Percentiles rank a stretch among this genome's conserved stretches.
Conservation (phyloP, 1,140 invertebrate genomes). For the Teleopsis dalmanni region DNA sequence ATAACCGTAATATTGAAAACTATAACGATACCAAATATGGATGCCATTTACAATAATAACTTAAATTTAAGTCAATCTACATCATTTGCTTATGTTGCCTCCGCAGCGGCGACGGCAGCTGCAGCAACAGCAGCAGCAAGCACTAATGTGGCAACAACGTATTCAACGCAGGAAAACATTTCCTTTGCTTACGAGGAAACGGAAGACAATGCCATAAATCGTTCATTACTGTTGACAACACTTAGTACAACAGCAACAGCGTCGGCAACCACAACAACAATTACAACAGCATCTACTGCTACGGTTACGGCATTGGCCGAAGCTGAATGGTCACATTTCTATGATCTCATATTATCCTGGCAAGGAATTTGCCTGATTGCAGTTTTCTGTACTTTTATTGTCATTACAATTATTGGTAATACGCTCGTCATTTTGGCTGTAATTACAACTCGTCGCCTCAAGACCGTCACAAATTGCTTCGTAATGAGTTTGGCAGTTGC, state of each 20-base stretch:
- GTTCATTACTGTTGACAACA: background rate
- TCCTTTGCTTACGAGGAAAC: background rate
- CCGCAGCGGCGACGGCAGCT: background rate
- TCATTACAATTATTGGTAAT: conserved; percentile 70
- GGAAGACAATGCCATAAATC: conserved; percentile 3
- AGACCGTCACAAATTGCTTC: conserved; percentile 92
- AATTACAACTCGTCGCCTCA: conserved; percentile 77
- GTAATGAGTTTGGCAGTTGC: conserved; percentile 86
- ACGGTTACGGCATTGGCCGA: background rate
- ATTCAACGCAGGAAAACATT: too few species aligned
- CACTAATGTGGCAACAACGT: too few species aligned
- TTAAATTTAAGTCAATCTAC: background rate
- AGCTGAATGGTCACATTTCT: conserved; percentile 36
- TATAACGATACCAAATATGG: background rate
- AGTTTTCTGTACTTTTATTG: conserved; percentile 53
- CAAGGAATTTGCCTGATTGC: conserved; percentile 39
- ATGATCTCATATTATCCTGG: conserved; percentile 38
- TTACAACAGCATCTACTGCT: background rate
- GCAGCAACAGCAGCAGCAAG: background rate
- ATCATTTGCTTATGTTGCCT: too few species aligned
- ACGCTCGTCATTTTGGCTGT: conserved; percentile 86
- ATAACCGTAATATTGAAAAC: background rate
- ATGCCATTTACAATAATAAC: background rate
- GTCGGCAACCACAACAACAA: background rate
- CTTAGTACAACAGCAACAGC: background rate